These are phyloP conservation scores for Seira ritae DNA, from an alignment of 2,888 invertebrate species.

Conservation along the genomic window DNA sequence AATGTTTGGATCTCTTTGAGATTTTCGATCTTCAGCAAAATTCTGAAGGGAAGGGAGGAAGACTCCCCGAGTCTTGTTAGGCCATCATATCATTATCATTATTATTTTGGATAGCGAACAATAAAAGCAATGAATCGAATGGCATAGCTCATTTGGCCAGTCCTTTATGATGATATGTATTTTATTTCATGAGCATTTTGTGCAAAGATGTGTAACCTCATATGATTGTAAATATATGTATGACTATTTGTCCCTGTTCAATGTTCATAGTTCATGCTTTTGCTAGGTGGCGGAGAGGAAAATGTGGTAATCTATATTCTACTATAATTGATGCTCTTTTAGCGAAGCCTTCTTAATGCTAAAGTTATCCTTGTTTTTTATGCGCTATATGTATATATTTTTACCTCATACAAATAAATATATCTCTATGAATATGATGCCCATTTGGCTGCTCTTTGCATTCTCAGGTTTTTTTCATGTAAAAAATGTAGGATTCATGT, in stretches of 20 bases:
- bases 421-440: too few species aligned
- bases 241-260: too few species aligned
- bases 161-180: neutral
- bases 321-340: conserved; percentile 12
- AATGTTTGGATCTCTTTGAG: too few species aligned
- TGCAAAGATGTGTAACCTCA: neutral
- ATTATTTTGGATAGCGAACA: neutral
- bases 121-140: conserved; percentile 21
- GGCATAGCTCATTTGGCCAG: conserved; percentile 12
- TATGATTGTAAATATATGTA: conserved; percentile 6
- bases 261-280: conserved; percentile 1
- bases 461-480: conserved; percentile 10
- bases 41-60: neutral
- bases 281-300: neutral
- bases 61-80: neutral
- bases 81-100: neutral
- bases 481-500: neutral
- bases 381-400: too few species aligned
- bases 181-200: neutral
- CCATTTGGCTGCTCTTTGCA: conserved; percentile 13
- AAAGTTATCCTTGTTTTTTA: neutral
- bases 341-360: neutral
- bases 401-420: too few species aligned
- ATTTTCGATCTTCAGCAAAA: neutral
- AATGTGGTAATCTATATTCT: conserved; percentile 15